Evolutionary conservation across 2,888 invertebrate genomes (phyloP), one percentile per base, ranked within the genome.

Genomic region (Orthonevra nobilis): DNA sequence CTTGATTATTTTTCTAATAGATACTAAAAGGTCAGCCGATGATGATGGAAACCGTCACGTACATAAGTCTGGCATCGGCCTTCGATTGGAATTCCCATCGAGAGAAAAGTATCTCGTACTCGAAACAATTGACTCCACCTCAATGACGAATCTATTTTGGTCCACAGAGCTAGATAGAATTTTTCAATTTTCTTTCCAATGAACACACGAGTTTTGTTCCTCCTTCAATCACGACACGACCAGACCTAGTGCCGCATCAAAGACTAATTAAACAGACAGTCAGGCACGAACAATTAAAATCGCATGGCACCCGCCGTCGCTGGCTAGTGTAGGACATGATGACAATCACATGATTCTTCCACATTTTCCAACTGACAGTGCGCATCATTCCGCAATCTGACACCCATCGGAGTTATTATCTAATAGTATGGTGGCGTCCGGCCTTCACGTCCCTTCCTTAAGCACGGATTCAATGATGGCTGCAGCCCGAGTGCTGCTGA

Each of bases 201-300:
- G 46, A 4, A 17, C n/a, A n/a, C 40, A 56, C 56, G 56, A 40
- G 17, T 40, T 12, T 17, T 26, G 17, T 10, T 17, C n/a, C 3
- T 9, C 5, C 4, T 17, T n/a, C 7, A n/a, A 19, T 2, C 12
- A 3, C 20, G 4, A 10, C 4, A 4, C 14, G n/a, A 20, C 36
- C 54, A n/a, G 17, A 15, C 28, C 14, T 15, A 17, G 5, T n/a
- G 10, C 4, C 10, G n/a, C 28, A 28, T 44, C 26, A 46, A 46
- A 46, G 46, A 30, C 46, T 46, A 28, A 44, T 44, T 28, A 46
- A 46, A 46, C 28, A 30, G 2, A 12, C 46, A 28, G 40, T 19
- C 19, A 28, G 17, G 56, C 56, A 56, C 56, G 40, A 56, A 40
- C 40, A 12, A 23, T n/a, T 14, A 28, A 46, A 30, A 28, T 12